Base-by-base conservation (phyloP, 2,888 invertebrate genomes). In the Amphiduros pacificus region DNA sequence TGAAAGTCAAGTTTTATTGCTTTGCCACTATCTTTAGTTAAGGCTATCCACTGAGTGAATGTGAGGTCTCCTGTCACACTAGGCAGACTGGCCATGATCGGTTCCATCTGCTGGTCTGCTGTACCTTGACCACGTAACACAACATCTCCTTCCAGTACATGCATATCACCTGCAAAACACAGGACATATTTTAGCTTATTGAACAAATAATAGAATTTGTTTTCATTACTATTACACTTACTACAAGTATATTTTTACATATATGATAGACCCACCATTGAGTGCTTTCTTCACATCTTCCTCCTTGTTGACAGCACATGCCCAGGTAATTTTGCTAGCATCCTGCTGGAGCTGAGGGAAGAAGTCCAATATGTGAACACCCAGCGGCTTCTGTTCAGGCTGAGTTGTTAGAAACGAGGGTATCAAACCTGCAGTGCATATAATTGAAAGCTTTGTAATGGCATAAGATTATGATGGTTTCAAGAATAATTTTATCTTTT, bases 1-100 rank as follows among this genome's bases (percentile, higher is more conserved):
- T 94, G 94, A 77, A 94, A 94, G 82, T 94, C 94, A 50, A 95
- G 83, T 79, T 94, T 95, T 1, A 93, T 87, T 0, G 93, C 94
- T 78, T 91, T 93, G 70, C 61, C 66, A 5, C 74, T 73, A 14
- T 83, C 79, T 17, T 87, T 80, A 44, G 90, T 88, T 1, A 84
- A 83, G 1, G 83, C 78, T 6, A 94, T 81, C 84, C 93, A 94
- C 29, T 87, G 86, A 0, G 87, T 84, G 24, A 94, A 85, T 1
- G 90, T 87, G 40, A 94, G 84, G 82, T 94, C 91, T 0, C 93
- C 93, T 11, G 80, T 83, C 1, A 77, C 86, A 0, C 83, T 83
- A 0, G 93, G 92, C 0, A 93, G 92, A 83, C 94, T 94, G 0
- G 89, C 92, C 93, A 94, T 93, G 52, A 94, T 86, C 0, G 93